phyloP scores from a whole-genome alignment of 2,888 invertebrate species.

The Argyra leucocephala region DNA sequence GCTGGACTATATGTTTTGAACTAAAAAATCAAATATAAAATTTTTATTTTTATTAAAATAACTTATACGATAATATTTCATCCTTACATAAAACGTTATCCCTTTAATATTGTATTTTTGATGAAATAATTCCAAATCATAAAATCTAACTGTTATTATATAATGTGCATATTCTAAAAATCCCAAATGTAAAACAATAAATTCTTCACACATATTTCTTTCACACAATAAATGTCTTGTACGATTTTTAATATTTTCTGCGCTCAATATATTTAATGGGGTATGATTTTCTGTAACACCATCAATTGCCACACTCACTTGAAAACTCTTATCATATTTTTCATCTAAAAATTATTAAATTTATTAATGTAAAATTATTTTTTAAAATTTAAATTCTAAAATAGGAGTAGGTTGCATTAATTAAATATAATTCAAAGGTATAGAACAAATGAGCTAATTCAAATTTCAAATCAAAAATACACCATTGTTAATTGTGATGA shows the following conservation, averaged over 20 bases:
- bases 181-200: slow-evolving; percentile 80
- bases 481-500: no score
- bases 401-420: no score
- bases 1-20: slow-evolving; percentile 93
- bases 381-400: no score
- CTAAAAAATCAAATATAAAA: slow-evolving; percentile 48
- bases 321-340: slow-evolving; percentile 80
- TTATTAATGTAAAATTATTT: no score
- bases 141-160: slow-evolving; percentile 72
- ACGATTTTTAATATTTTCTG: slow-evolving; percentile 61
- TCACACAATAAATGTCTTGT: slow-evolving; percentile 75
- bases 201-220: slow-evolving; percentile 73
- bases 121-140: slow-evolving; percentile 75
- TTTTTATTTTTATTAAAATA: no score
- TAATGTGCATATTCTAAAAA: slow-evolving; percentile 83
- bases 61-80: no score
- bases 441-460: no score
- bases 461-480: no score
- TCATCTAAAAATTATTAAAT: slow-evolving; percentile 68
- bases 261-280: slow-evolving; percentile 55
- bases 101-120: slow-evolving; percentile 74
- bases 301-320: slow-evolving; percentile 73
- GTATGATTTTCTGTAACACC: slow-evolving; percentile 69
- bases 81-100: slow-evolving; percentile 74
- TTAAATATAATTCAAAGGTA: no score